A percentile compares a stretch with the other conserved stretches of the same genome.
These are phyloP conservation scores for Atherinomorus stipes DNA, from an alignment of 2,113 vertebrate species.

Conservation along the genomic window DNA sequence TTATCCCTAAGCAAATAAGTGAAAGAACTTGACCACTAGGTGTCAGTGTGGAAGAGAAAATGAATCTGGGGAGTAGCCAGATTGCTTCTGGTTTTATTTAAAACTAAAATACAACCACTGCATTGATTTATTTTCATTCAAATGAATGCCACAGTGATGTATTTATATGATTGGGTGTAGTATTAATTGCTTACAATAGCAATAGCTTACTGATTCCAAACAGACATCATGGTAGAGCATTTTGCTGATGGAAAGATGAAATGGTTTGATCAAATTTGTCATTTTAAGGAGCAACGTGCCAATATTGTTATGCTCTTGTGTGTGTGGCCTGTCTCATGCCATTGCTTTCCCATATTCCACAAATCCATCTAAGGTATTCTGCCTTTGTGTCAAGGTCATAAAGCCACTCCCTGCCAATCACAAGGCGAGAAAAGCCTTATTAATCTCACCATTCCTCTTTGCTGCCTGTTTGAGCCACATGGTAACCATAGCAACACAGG, in stretches of 20 bases:
- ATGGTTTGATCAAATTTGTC: not conserved
- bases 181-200: no score
- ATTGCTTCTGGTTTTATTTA: constrained; percentile 13
- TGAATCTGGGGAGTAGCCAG: not conserved
- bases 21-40: constrained; percentile 42
- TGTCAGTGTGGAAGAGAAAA: constrained; percentile 57
- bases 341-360: not conserved
- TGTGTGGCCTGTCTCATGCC: not conserved
- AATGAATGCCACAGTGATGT: not conserved
- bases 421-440: constrained; percentile 47
- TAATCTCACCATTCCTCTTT: constrained; percentile 69
- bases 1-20: no score
- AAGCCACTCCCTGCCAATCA: constrained; percentile 58
- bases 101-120: not conserved
- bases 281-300: not conserved
- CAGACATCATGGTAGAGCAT: not conserved
- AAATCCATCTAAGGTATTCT: constrained; percentile 26
- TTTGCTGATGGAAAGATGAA: not conserved
- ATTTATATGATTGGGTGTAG: constrained; percentile 3
- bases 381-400: constrained; percentile 69
- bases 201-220: no score
- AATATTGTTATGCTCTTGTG: not conserved
- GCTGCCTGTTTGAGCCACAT: constrained; percentile 45
- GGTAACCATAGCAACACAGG: constrained; percentile 75
- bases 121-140: not conserved